Conservation (phyloP, 2,888 invertebrate genomes). For the Prosapia bicincta region DNA sequence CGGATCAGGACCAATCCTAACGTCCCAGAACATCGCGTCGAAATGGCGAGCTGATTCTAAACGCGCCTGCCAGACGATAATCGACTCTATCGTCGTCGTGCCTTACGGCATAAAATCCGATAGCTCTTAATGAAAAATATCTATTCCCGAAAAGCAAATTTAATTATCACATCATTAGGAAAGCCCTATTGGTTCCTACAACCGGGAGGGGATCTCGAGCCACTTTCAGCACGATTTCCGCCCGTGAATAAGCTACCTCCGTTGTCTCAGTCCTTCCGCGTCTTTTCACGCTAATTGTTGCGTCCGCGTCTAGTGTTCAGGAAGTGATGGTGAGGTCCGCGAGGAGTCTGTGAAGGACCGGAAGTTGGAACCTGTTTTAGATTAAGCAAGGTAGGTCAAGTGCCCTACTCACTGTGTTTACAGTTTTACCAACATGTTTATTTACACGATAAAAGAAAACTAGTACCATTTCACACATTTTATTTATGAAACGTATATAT, state of each 20-base stretch:
- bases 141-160: constrained; percentile 23
- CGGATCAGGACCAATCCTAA: constrained; percentile 9
- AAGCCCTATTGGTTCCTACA: not conserved
- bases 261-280: not conserved
- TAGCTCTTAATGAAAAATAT: constrained; percentile 5
- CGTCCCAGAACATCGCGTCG: not conserved
- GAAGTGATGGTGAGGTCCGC: not conserved
- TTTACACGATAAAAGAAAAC: not conserved
- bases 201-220: constrained; percentile 3
- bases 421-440: too few species aligned
- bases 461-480: too few species aligned
- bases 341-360: not conserved
- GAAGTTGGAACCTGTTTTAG: not conserved
- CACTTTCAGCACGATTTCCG: constrained; percentile 28
- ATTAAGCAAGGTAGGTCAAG: not conserved
- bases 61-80: not conserved
- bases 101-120: constrained; percentile 3
- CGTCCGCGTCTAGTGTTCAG: not conserved
- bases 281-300: not conserved
- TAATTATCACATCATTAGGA: constrained; percentile 23
- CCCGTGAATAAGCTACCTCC: constrained; percentile 14
- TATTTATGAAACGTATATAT: too few species aligned
- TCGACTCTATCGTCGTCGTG: not conserved
- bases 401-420: not conserved
- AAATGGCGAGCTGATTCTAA: constrained; percentile 7